These are phyloP conservation scores for Manduca sexta DNA, from an alignment of 1,140 invertebrate genomes.

Conservation along the genomic window DNA sequence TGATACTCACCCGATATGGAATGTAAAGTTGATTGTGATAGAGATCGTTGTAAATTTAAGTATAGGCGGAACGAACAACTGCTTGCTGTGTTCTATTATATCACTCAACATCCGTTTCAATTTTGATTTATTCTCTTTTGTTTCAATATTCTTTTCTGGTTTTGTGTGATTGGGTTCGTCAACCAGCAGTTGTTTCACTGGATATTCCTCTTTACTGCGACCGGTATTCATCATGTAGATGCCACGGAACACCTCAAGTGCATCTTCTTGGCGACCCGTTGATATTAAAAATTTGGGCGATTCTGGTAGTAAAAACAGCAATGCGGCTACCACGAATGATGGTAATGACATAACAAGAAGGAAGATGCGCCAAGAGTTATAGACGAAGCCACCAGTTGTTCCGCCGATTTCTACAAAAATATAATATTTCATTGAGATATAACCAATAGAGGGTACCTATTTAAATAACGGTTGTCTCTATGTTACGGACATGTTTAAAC, in stretches of 20 bases:
- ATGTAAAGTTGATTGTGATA: slow-evolving; percentile 90
- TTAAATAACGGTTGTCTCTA: too few relatives aligned
- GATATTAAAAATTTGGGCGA: slow-evolving; percentile 92
- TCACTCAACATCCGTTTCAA: slow-evolving; percentile 81
- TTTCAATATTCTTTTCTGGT: slow-evolving; percentile 64
- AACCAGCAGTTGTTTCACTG: slow-evolving; percentile 83
- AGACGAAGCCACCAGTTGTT: slow-evolving; percentile 78
- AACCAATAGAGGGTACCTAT: too few relatives aligned
- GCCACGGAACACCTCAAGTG: slow-evolving; percentile 83
- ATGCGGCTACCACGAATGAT: slow-evolving; percentile 86
- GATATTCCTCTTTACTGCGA: slow-evolving; percentile 81
- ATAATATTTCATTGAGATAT: neutral
- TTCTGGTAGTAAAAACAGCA: slow-evolving; percentile 91
- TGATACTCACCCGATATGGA: slow-evolving; percentile 83
- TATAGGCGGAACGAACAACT: slow-evolving; percentile 85
- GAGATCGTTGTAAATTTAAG: slow-evolving; percentile 87
- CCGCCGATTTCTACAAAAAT: slow-evolving; percentile 78
- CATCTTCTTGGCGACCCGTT: slow-evolving; percentile 83
- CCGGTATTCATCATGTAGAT: slow-evolving; percentile 89
- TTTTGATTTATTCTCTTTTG: slow-evolving; percentile 53
- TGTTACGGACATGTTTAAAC: too few relatives aligned
- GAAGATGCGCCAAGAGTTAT: slow-evolving; percentile 95
- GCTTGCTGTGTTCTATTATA: slow-evolving; percentile 86
- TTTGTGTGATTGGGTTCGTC: slow-evolving; percentile 76
- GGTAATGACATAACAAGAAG: slow-evolving; percentile 89